Evolutionary conservation across 2,113 vertebrate species (phyloP).

Genomic region (Tamias sibiricus): DNA sequence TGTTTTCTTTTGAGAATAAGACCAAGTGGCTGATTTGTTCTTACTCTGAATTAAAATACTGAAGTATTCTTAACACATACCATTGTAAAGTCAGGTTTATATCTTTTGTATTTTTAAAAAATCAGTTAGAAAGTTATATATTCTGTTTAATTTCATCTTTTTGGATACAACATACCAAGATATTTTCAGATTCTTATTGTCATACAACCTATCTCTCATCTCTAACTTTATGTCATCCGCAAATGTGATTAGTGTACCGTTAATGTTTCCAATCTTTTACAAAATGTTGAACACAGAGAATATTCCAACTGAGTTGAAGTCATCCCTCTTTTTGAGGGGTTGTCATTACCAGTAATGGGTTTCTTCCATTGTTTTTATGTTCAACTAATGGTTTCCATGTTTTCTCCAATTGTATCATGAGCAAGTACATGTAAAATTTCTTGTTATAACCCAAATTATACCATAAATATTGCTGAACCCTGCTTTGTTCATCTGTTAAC

Average conservation of each 20-base stretch:
- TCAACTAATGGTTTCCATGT: neutral
- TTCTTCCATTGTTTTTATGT: neutral
- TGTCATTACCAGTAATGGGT: neutral
- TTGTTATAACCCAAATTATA: neutral
- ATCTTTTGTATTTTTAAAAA: neutral
- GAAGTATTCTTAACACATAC: neutral
- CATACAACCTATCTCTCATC: neutral
- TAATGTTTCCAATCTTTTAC: neutral
- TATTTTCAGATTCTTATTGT: neutral
- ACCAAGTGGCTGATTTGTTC: neutral
- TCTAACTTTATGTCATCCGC: neutral
- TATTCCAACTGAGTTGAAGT: neutral
- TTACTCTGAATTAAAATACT: neutral
- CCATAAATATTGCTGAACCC: neutral
- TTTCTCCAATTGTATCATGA: neutral
- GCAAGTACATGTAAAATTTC: neutral
- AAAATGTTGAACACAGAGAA: neutral
- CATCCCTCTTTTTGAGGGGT: neutral
- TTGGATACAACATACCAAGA: neutral
- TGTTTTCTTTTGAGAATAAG: neutral
- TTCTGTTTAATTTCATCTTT: neutral
- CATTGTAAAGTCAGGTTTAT: neutral
- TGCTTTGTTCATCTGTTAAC: neutral
- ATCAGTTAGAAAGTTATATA: neutral
- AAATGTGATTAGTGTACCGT: neutral